Evolutionary conservation across 2,797 vertebrate species (phyloP).

Genomic region (Epinephelus awoara): DNA sequence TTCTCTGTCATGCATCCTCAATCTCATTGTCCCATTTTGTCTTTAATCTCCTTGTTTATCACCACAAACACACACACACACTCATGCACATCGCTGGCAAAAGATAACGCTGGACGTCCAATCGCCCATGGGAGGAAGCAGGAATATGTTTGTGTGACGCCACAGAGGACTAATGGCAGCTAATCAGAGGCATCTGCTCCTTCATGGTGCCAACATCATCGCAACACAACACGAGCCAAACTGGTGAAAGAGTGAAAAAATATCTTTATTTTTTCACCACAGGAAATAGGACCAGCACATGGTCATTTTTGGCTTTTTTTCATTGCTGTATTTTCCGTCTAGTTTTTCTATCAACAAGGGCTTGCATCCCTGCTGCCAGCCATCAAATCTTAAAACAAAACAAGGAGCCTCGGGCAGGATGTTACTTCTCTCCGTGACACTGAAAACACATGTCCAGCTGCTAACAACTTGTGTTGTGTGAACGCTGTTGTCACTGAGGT

Average conservation of each 20-base stretch:
- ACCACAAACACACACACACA: slow-evolving; percentile 11
- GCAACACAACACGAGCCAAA: slow-evolving; percentile 59
- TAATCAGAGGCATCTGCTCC: slow-evolving; percentile 78
- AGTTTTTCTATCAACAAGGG: slow-evolving; percentile 14
- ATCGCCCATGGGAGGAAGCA: slow-evolving; percentile 54
- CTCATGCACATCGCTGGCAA: slow-evolving; percentile 46
- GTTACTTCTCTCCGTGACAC: slow-evolving; percentile 27
- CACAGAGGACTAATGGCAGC: slow-evolving; percentile 71
- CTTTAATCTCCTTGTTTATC: slow-evolving; percentile 61
- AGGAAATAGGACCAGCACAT: slow-evolving; percentile 49
- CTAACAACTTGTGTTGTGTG: slow-evolving; percentile 41
- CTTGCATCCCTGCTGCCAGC: slow-evolving; percentile 17
- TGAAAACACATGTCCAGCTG: slow-evolving; percentile 50
- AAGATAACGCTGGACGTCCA: slow-evolving; percentile 33
- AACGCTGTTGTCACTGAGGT: slow-evolving; percentile 31
- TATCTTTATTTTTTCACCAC: slow-evolving; percentile 21
- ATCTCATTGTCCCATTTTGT: slow-evolving; percentile 47
- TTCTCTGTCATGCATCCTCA: slow-evolving; percentile 29
- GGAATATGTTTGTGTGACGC: slow-evolving; percentile 70
- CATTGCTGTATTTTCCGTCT: slow-evolving; percentile 4
- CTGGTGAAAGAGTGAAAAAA: slow-evolving; percentile 30
- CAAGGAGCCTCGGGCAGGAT: slow-evolving; percentile 36
- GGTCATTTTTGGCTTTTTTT: slow-evolving; percentile 49
- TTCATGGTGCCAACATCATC: slow-evolving; percentile 56
- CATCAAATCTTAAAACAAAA: slow-evolving; percentile 42